These are phyloP conservation scores for Entosphenus tridentatus DNA, from an alignment of 2,113 vertebrate species.

Conservation along the genomic window DNA sequence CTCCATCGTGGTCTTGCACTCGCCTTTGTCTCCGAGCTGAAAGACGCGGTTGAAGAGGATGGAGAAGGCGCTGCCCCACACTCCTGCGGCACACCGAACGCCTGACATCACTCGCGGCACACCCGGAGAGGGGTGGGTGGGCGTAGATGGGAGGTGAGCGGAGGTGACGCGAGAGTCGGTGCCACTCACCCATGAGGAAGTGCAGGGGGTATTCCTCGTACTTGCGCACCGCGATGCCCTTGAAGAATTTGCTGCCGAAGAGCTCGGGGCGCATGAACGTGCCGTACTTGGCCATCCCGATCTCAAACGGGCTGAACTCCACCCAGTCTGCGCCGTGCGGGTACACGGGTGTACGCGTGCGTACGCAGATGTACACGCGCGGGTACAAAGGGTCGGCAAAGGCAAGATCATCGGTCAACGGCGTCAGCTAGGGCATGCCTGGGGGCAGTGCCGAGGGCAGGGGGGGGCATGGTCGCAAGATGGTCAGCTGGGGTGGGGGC, in stretches of 20 bases:
- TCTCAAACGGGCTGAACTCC: constrained; percentile 85
- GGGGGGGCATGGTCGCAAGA: neutral
- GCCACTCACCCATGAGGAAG: constrained; percentile 75
- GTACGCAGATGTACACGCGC: too few species aligned
- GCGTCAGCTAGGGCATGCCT: neutral
- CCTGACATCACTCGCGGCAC: too few species aligned
- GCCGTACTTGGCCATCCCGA: constrained; percentile 95
- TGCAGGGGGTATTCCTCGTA: constrained; percentile 81
- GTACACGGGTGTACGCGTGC: too few species aligned
- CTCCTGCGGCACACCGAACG: constrained; percentile 26
- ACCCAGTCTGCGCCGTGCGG: constrained; percentile 53
- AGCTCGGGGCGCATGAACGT: constrained; percentile 82
- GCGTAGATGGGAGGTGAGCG: too few species aligned
- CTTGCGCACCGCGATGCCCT: constrained; percentile 72
- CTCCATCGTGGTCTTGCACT: constrained; percentile 53
- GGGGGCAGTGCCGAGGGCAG: neutral
- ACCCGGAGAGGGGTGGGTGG: too few species aligned
- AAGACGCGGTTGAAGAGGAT: constrained; percentile 91
- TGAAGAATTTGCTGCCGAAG: constrained; percentile 96
- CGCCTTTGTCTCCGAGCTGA: constrained; percentile 44
- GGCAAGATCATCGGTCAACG: neutral
- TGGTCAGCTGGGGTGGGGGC: too few species aligned
- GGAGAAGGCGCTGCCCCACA: constrained; percentile 95
- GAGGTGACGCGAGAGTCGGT: too few species aligned
- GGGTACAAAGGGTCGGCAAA: constrained; percentile 1